Base-by-base conservation (phyloP, 1,140 invertebrate genomes). In the Trissolcus basalis region DNA sequence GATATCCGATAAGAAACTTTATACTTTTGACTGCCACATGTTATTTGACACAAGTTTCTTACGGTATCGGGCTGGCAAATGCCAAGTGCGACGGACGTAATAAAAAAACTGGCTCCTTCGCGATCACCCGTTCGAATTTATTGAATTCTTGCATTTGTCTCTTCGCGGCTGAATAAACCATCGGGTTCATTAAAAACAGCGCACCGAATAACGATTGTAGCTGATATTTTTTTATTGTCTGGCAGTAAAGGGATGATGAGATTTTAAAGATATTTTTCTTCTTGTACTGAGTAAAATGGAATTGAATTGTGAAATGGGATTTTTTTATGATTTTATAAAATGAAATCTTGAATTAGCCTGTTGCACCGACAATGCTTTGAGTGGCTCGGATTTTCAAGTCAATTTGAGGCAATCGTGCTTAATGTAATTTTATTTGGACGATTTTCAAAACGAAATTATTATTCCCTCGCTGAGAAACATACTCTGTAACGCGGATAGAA, bases 1-100 rank as follows among this genome's bases (percentile, higher is more conserved):
- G 63, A 68, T 78, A 78, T 74, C 67, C 71, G 67, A 78, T 71
- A 56, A 71, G 67, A 64, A 74, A 74, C 76, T 72, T 77, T 77
- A 77, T 72, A 72, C 68, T 77, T 74, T 58, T 74, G 76, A 70
- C 60, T 73, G 64, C 55, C 35, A 49, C 65, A 14, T 53, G 58
- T 63, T 72, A 61, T 70, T 78, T 61, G 64, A 72, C 50, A 56
- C 60, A 41, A 27, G 39, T 68, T 51, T 51, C 47, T 51, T 49
- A 53, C 63, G 55, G 35, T 49, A 56, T 71, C 10, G 74, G 53
- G 35, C 49, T 50, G 43, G 39, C 56, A 48, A 14, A 44, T 61
- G n/a, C n/a, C 54, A 55, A n/a, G n/a, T 56, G 4, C 10, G 6
- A 11, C 16, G 35, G 14, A 8, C 19, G 19, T 27, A 6, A 6